Evolutionary conservation across 2,797 vertebrate species (phyloP), one percentile per base, ranked within the genome.

Genomic region (Platalea minor): DNA sequence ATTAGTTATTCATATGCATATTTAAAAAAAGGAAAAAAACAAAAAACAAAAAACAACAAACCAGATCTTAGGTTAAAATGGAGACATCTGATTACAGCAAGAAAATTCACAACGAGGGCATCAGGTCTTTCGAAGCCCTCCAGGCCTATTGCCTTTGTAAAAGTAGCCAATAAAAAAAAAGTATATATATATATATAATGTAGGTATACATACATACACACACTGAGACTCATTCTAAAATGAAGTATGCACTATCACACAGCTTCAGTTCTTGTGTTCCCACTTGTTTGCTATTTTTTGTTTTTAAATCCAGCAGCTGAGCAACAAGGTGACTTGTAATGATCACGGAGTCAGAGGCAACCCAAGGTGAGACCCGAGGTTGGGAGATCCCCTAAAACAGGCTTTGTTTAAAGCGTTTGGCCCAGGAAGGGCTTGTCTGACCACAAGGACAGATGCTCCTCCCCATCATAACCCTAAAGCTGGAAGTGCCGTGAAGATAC

Each of bases 231-330:
- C 13, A 5, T 5, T 20, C 26, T 21, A 33, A 67, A 70, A 31
- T 0, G 5, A 64, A 53, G 35, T 0, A 1, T 13, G n/a, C 9
- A 1, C 35, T 10, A 17, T 9, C 64, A 20, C 19, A 10, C 48
- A n/a, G 31, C 35, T 35, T 13, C 41, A 25, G 39, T 33, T 53
- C 53, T 39, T 83, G 18, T 17, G 31, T 20, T 65, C 23, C 31
- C 41, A 25, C 48, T 23, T 25, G 9, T 51, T 51, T 29, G 21
- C 37, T 59, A 2, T 43, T 56, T 39, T 48, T 28, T 37, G 20
- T 7, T 57, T 82, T 23, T 17, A 51, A 57, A 50, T 28, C 17
- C 37, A 59, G 77, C 43, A 69, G 64, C 57, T 15, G 29, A 87
- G 54, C 82, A 54, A 43, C 18, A n/a, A 53, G 10, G n/a, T 45